Conservation (phyloP, 2,113 vertebrate genomes). For the Brachypodius melanocephalos region DNA sequence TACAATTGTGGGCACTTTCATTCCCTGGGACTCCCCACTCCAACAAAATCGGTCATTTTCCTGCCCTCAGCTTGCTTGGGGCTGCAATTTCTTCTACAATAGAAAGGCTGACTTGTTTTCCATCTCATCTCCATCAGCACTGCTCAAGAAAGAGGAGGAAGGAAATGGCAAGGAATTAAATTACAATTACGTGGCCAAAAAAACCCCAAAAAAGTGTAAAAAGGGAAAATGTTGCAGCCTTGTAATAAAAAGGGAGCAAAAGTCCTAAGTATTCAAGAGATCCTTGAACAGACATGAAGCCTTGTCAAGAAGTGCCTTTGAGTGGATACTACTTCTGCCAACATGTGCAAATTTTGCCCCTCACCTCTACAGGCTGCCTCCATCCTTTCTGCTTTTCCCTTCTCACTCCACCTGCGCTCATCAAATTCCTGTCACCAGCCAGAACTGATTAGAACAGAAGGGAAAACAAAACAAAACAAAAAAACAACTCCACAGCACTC, state of each 20-base stretch:
- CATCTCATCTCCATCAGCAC: not conserved
- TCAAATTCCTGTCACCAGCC: not conserved
- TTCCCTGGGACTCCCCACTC: not conserved
- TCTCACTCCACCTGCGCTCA: not conserved
- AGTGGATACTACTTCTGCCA: not conserved
- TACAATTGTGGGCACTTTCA: not conserved
- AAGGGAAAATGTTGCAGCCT: not conserved
- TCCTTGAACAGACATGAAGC: accelerated
- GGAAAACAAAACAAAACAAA: not conserved
- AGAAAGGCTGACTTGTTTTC: not conserved
- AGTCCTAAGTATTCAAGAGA: not conserved
- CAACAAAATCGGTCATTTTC: not conserved
- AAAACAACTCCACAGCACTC: not conserved
- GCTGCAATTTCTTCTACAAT: not conserved
- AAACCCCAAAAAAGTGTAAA: not conserved
- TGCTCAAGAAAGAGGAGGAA: not conserved
- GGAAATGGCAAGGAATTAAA: not conserved
- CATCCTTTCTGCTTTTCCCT: not conserved
- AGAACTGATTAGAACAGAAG: not conserved
- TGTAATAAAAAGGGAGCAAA: not conserved
- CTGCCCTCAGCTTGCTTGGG: not conserved
- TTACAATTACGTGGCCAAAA: not conserved
- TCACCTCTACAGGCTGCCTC: not conserved
- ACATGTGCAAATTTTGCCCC: accelerated
- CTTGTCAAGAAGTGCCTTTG: not conserved